Evolutionary conservation across 2,888 invertebrate species (phyloP), one percentile per base, ranked within the genome.

Genomic region (Coremacera marginata): DNA sequence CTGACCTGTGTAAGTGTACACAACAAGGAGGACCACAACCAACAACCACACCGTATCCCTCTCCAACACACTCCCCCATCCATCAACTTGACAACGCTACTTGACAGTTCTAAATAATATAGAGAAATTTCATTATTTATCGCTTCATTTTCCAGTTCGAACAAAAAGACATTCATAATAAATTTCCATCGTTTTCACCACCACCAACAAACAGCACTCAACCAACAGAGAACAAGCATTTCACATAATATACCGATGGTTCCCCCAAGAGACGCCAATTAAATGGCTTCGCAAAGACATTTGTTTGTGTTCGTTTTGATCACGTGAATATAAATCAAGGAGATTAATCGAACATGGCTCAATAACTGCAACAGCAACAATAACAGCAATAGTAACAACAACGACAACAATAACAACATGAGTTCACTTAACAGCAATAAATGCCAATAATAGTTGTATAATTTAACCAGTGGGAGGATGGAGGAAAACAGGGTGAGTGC

Each of bases 301-400:
- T 87, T 88, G 87, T 88, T 88, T 84, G 84, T 85, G 85, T 80
- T 85, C 81, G 82, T 79, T 81, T 80, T 83, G 83, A 84, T 83
- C 87, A 86, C 87, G 84, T 87, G 86, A 85, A 87, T 85, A 88
- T 88, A 88, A 88, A 88, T 88, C 87, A 88, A 86, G 84, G 85
- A 88, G 87, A 88, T 88, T 88, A 88, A 88, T 88, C 88, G 88
- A 88, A 88, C 87, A 88, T 88, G 87, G 88, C 87, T 88, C 86
- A 88, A 88, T 87, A 85, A 85, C 82, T 83, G 84, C 86, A 27
- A 63, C 27, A 63, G 14, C 62, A 52, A 19, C 52, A 65, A 84
- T 81, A 81, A 82, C 82, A 84, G 3, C n/a, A 25, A 31, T 63
- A 73, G 71, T 70, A 80, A 70, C 14, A 68, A 60, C 14, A 49